Evolutionary conservation across 1,140 invertebrate species (phyloP), one percentile per base, ranked within the genome.

Genomic region (Homarus americanus): DNA sequence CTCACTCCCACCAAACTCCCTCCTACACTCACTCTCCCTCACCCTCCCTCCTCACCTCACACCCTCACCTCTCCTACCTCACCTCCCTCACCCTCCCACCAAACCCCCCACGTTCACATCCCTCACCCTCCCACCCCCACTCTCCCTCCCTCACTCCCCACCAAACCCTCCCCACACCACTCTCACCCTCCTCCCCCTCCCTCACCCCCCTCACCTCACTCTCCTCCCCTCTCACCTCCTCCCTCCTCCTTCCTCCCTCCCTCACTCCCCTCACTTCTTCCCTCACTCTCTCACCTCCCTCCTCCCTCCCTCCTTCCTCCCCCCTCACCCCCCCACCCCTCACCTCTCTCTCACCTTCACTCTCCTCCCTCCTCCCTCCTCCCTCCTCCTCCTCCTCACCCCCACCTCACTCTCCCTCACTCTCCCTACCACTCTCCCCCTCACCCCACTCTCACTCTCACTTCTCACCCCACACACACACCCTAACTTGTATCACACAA

Each of bases 401-500:
- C 15, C 49, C 34, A 7, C 9, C 63, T 20, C 17, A 36, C 24
- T 40, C 36, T 34, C 72, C 32, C 41, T 34, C 73, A 12, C 32
- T 75, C 41, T 32, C 40, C 28, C 72, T 76, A 15, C 32, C 2
- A 1, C 32, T 7, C 40, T 44, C 24, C 12, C 32, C 5, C 72
- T 2, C n/a, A 12, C 24, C 58, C 34, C n/a, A n/a, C n/a, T 44
- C 34, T 58, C n/a, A 20, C 20, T 34, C 24, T 34, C 72, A 32
- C n/a, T 36, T 38, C n/a, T 36, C 53, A 24, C 49, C 80, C 38
- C 15, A 63, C 80, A 63, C 53, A 34, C 15, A 24, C 80, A 38
- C 80, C 80, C 80, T 83, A 83, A 83, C 80, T 83, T 83, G 80
- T 83, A 83, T 85, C 69, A 85, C 83, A 85, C 83, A 75, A 85